Percentiles rank a stretch among this genome's conserved stretches.
Conservation (phyloP, 2,888 invertebrate genomes). For the Seira musarum region DNA sequence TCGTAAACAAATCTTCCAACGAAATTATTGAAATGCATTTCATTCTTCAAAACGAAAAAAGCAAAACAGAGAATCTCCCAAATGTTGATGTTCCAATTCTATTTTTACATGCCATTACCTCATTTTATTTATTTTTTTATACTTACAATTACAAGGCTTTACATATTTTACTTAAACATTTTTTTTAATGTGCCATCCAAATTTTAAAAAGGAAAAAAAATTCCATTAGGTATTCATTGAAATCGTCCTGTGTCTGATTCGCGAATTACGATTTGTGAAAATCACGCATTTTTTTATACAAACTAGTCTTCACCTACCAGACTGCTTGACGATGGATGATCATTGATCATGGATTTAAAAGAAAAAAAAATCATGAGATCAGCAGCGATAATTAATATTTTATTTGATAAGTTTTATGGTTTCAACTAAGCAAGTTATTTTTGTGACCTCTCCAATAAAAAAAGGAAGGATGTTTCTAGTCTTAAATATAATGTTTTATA, state of each 20-base stretch:
- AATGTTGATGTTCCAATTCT: not conserved
- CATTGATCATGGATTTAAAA: not conserved
- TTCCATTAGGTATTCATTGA: conserved; percentile 14
- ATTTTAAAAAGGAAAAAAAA: conserved; percentile 11
- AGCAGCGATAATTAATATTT: not conserved
- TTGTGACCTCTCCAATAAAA: conserved; percentile 33
- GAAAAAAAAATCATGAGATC: not conserved
- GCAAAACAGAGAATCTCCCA: not conserved
- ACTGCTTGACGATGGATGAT: conserved; percentile 36
- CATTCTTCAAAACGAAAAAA: not conserved
- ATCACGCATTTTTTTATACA: conserved; percentile 27
- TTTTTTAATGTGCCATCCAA: conserved; percentile 20
- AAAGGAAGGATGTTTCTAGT: conserved; percentile 16
- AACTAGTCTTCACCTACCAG: conserved; percentile 29
- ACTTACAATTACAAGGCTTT: conserved; percentile 10
- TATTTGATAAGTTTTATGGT: not conserved
- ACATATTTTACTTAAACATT: conserved; percentile 20
- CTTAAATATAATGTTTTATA: conserved; percentile 18
- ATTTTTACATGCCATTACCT: not conserved
- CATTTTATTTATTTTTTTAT: conserved; percentile 24
- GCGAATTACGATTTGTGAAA: not conserved
- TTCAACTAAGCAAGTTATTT: conserved; percentile 12
- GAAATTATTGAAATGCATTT: not conserved
- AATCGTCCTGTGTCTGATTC: not conserved
- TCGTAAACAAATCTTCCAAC: conserved; percentile 13